Evolutionary conservation across 2,797 vertebrate species (phyloP).

Genomic region (Xerus rutilus): DNA sequence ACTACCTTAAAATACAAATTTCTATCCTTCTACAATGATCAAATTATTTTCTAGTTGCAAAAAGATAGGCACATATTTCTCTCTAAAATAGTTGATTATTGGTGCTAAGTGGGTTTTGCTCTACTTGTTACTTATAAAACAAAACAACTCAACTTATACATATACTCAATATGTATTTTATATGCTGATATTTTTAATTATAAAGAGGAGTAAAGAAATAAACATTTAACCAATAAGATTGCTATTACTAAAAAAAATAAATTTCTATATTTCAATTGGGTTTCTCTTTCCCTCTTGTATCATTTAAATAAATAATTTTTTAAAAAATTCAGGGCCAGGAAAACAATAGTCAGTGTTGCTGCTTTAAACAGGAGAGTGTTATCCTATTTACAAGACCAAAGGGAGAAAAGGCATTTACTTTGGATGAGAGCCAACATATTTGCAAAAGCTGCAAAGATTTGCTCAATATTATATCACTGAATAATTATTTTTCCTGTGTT

Average conservation of each 20-base stretch:
- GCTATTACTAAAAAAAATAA: neutral
- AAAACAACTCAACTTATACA: neutral
- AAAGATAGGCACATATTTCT: neutral
- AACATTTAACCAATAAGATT: neutral
- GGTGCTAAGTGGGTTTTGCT: neutral
- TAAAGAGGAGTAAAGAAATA: slow-evolving; percentile 7
- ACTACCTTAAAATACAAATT: neutral
- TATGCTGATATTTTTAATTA: neutral
- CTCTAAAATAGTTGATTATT: neutral
- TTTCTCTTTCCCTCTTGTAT: neutral
- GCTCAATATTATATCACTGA: slow-evolving; percentile 64
- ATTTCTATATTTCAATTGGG: neutral
- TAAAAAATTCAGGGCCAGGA: neutral
- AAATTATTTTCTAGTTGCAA: neutral
- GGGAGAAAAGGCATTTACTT: slow-evolving; percentile 15
- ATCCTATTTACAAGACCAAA: slow-evolving; percentile 73
- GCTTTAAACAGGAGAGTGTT: neutral
- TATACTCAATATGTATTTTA: neutral
- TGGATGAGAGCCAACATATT: slow-evolving; percentile 71
- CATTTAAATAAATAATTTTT: slow-evolving; percentile 20
- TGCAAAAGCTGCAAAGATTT: slow-evolving; percentile 67
- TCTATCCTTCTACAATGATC: neutral
- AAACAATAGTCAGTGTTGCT: neutral
- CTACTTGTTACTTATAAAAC: neutral
- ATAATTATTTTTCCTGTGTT: slow-evolving; percentile 67